These are phyloP conservation scores for Diarsia rubi DNA, from an alignment of 2,888 invertebrate genomes.

Conservation along the genomic window DNA sequence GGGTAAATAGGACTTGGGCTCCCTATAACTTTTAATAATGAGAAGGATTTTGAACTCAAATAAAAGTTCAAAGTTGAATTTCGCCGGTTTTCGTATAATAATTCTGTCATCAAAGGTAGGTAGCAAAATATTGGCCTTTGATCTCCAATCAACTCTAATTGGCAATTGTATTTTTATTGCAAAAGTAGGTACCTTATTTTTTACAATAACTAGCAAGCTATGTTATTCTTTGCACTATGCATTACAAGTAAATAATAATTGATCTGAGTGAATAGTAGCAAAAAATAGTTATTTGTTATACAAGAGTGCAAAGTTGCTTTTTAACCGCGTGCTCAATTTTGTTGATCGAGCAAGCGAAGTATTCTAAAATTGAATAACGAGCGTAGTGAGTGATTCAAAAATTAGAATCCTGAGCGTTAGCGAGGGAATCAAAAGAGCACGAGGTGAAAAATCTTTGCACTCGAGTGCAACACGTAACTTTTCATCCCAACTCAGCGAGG, in stretches of 20 bases:
- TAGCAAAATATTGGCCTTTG: neutral
- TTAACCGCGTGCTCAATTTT: too few species aligned
- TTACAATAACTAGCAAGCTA: neutral
- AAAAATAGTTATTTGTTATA: too few species aligned
- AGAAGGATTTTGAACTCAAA: neutral
- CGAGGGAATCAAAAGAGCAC: too few species aligned
- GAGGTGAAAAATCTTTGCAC: too few species aligned
- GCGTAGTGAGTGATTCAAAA: too few species aligned
- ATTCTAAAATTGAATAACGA: too few species aligned
- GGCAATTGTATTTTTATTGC: conserved; percentile 35
- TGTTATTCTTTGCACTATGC: neutral
- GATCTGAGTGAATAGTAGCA: too few species aligned
- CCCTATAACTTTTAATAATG: neutral
- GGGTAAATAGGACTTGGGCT: neutral
- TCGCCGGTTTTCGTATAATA: neutral
- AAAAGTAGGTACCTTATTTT: neutral
- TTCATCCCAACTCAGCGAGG: too few species aligned
- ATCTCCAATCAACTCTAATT: conserved; percentile 34
- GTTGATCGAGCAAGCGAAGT: too few species aligned
- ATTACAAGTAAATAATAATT: neutral
- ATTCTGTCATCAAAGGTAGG: neutral
- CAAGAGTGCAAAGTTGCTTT: too few species aligned
- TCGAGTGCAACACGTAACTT: too few species aligned
- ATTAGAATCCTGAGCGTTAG: too few species aligned
- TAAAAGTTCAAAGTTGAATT: neutral